Evolutionary conservation across 64 coral and sea anemone genomes (phyloP), one percentile per base, ranked within the genome.

Genomic region (Stichodactyla helianthus): DNA sequence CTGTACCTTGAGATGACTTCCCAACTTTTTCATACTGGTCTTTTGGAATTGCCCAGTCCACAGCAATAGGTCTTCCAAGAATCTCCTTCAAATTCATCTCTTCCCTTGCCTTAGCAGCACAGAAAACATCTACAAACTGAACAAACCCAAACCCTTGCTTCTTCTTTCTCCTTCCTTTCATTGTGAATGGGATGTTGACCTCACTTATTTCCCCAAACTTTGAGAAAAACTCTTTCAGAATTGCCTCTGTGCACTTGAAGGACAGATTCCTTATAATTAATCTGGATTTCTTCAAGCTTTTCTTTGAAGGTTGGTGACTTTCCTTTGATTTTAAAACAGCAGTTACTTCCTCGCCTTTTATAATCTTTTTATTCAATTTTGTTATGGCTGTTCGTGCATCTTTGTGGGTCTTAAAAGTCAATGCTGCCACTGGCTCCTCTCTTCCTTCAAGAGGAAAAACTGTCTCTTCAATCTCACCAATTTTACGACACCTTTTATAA

Each of bases 141-240:
- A 99, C 97, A 91, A 99, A 99, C 3, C 82, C 97, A 93, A 99
- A 99, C 11, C 97, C 97, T 50, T 82, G 53, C 13, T 92, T 91
- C 64, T 70, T 89, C n/a, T 88, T 99, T 83, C 85, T 85, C 50
- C 84, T 95, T 10, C 93, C 93, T 22, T 83, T 88, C 55, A 83
- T 88, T 28, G 86, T 90, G 17, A 54, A 84, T 54, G 97, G 97
- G 18, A 99, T 68, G 51, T 87, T 64, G n/a, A 92, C 55, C 19
- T 88, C 93, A 14, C 77, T 78, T 18, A 95, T 59, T 64, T 95
- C 83, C 51, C 93, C 93, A 90, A 90, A 99, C 12, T 82, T 15
- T 6, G 93, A 88, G 82, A 99, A 99, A 9, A 89, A 82, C 74
- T 99, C 86, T 70, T 25, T 85, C 7, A 99, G 61, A 12, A 93